Evolutionary conservation across 2,113 vertebrate genomes (phyloP).

Genomic region (Pyrgilauda ruficollis): DNA sequence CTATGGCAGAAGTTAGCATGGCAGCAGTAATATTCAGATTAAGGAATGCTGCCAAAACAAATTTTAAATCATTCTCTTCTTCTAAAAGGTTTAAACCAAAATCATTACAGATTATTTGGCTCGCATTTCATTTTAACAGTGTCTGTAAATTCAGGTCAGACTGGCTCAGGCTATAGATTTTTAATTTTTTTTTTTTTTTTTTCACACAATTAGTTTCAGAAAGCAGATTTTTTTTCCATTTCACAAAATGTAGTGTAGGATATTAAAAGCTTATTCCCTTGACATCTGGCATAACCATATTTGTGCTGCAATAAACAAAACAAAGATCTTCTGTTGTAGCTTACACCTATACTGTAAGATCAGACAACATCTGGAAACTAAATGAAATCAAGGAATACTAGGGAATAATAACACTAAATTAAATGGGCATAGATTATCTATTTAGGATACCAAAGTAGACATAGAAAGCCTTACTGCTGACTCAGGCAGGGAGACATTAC

Average conservation of each 20-base stretch:
- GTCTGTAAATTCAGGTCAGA: neutral
- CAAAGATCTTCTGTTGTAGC: neutral
- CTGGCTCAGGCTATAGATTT: neutral
- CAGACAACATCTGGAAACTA: slow-evolving; percentile 14
- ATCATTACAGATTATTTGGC: slow-evolving; percentile 19
- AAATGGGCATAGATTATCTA: neutral
- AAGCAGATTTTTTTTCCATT: neutral
- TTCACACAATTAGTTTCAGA: neutral
- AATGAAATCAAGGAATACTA: neutral
- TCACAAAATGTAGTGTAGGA: neutral
- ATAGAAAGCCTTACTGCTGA: neutral
- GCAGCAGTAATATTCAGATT: slow-evolving; percentile 37
- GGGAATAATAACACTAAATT: neutral
- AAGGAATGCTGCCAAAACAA: slow-evolving; percentile 52
- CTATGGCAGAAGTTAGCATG: slow-evolving; percentile 9
- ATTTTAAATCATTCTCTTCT: slow-evolving; percentile 40
- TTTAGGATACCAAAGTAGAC: neutral
- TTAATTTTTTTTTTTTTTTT: neutral
- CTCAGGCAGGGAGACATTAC: neutral
- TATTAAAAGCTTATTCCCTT: slow-evolving; percentile 11
- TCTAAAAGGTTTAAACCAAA: slow-evolving; percentile 23
- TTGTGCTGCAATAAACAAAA: slow-evolving; percentile 24
- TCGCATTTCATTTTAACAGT: neutral
- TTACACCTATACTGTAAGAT: neutral
- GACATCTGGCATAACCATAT: neutral